These are phyloP conservation scores for Ormia ochracea DNA, from an alignment of 2,888 invertebrate genomes.

Conservation along the genomic window DNA sequence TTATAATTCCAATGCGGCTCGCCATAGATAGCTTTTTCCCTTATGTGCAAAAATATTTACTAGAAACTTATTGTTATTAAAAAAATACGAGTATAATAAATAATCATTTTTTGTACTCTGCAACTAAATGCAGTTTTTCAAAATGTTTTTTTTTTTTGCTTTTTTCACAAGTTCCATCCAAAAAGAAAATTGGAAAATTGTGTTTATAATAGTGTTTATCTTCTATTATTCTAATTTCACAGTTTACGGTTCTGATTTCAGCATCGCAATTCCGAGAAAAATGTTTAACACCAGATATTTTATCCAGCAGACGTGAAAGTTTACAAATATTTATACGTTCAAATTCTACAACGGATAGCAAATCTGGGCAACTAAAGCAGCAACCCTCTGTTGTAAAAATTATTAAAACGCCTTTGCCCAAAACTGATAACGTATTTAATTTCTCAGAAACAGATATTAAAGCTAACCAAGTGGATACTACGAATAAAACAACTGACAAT, in stretches of 20 bases:
- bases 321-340: constrained; percentile 80
- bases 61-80: too few relatives aligned
- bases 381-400: neutral
- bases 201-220: too few relatives aligned
- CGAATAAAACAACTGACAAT: neutral
- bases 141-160: too few relatives aligned
- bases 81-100: too few relatives aligned
- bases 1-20: too few relatives aligned
- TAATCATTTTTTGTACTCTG: too few relatives aligned
- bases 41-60: too few relatives aligned
- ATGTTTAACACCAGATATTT: constrained; percentile 21
- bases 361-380: neutral
- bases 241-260: constrained; percentile 4
- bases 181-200: too few relatives aligned
- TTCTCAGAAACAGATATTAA: neutral
- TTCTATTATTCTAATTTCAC: too few relatives aligned
- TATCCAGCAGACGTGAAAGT: constrained; percentile 77
- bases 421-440: constrained; percentile 6
- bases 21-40: too few relatives aligned
- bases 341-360: constrained; percentile 72
- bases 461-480: neutral
- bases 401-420: constrained; percentile 11
- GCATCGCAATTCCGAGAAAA: constrained; percentile 1
- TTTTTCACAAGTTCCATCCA: too few relatives aligned
- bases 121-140: too few relatives aligned